Evolutionary conservation across 2,888 invertebrate species (phyloP).

Genomic region (Ptilodon capucinus): DNA sequence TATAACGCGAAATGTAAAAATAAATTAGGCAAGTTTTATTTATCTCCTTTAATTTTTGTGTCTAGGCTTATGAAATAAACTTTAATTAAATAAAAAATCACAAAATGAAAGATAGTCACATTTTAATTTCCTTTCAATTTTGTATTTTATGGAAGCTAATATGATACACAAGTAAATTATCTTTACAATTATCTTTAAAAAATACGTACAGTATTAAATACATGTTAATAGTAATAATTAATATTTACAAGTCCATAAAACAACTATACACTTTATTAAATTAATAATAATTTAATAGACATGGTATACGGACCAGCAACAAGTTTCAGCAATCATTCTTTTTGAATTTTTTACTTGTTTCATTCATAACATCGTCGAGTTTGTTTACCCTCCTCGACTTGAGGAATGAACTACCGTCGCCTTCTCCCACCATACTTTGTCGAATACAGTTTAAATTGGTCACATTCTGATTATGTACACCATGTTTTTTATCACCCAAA

Average conservation of each 20-base stretch:
- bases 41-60: slow-evolving; percentile 41
- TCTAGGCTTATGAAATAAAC: slow-evolving; percentile 40
- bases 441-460: slow-evolving; percentile 72
- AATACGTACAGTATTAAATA: slow-evolving; percentile 80
- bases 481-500: slow-evolving; percentile 77
- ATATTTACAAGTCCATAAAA: slow-evolving; percentile 74
- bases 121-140: slow-evolving; percentile 52
- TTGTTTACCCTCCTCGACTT: slow-evolving; percentile 70
- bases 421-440: slow-evolving; percentile 68
- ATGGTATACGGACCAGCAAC: slow-evolving; percentile 59
- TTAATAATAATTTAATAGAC: slow-evolving; percentile 76
- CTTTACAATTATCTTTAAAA: slow-evolving; percentile 74
- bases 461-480: slow-evolving; percentile 78
- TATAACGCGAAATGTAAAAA: no score
- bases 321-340: slow-evolving; percentile 72
- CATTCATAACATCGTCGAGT: slow-evolving; percentile 70
- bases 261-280: slow-evolving; percentile 74
- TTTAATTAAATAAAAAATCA: slow-evolving; percentile 39
- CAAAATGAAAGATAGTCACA: slow-evolving; percentile 48
- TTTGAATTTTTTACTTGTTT: slow-evolving; percentile 75
- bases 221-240: slow-evolving; percentile 67
- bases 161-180: slow-evolving; percentile 71
- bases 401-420: slow-evolving; percentile 70
- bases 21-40: slow-evolving; percentile 14
- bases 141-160: slow-evolving; percentile 73